phyloP scores from a whole-genome alignment of 2,113 vertebrate species.

The Istiophorus platypterus region DNA sequence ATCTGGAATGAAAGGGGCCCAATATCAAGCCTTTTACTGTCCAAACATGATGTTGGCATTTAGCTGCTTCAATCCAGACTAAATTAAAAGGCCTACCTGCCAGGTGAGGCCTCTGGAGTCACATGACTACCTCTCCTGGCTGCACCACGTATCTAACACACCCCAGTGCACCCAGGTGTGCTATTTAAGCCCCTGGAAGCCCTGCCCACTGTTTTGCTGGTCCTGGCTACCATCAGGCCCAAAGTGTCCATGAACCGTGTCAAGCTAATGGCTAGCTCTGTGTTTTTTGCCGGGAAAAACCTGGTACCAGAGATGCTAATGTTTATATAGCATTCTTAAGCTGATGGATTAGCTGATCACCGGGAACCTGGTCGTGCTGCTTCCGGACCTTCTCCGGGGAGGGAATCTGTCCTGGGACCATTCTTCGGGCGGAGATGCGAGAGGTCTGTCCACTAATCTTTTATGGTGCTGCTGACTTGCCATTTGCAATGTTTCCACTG shows the following conservation, averaged over 20 bases:
- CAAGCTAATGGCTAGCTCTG: neutral
- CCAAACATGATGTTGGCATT: too few species aligned
- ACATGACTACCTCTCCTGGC: constrained; percentile 2
- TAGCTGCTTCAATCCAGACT: too few species aligned
- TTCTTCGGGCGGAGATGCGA: too few species aligned
- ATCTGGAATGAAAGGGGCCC: too few species aligned
- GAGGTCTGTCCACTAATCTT: too few species aligned
- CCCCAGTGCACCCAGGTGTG: neutral
- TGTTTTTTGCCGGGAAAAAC: too few species aligned
- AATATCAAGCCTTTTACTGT: too few species aligned
- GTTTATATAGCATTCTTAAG: neutral
- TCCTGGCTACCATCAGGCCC: neutral
- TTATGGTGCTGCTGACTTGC: neutral
- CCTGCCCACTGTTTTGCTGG: neutral
- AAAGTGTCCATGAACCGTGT: too few species aligned
- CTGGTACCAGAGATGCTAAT: neutral
- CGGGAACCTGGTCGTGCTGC: neutral
- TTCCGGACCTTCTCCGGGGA: neutral
- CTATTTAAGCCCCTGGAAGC: neutral
- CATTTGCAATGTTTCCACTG: neutral
- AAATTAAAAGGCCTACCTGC: too few species aligned
- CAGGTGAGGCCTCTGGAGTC: neutral
- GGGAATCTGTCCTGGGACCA: too few species aligned
- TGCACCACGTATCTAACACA: constrained; percentile 5
- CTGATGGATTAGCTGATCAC: neutral